Conservation (phyloP, 2,113 vertebrate species). For the Seriola aureovittata region DNA sequence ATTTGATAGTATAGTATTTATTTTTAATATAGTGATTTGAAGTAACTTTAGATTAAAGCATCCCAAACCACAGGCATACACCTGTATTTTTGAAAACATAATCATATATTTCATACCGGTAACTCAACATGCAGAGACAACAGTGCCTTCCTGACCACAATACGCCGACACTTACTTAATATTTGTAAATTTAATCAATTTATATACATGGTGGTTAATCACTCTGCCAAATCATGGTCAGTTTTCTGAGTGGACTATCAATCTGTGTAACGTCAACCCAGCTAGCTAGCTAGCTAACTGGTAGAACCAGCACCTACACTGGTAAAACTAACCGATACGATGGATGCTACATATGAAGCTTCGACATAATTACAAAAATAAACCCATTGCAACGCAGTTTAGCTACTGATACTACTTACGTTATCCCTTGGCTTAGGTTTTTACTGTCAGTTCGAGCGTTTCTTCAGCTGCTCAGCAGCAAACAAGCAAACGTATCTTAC, state of each 20-base stretch:
- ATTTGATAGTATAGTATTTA: no score
- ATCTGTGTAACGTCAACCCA: neutral
- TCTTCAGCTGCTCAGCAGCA: conserved; percentile 8
- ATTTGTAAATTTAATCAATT: no score
- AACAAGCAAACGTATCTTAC: neutral
- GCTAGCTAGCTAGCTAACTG: conserved; percentile 14
- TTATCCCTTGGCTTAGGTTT: conserved; percentile 11
- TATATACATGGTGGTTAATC: neutral
- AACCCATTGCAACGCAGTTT: rapidly evolving
- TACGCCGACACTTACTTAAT: neutral
- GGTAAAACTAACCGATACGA: neutral
- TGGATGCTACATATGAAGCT: neutral
- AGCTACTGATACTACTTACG: conserved; percentile 27
- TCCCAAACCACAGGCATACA: neutral
- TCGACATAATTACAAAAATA: no score
- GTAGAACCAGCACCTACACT: neutral
- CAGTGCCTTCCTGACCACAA: neutral
- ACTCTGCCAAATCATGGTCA: neutral
- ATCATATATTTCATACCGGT: no score
- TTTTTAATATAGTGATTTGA: no score
- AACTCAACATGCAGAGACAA: neutral
- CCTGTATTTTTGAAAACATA: no score
- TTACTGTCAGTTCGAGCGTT: neutral
- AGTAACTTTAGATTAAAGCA: neutral
- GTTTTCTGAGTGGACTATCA: neutral